Percentiles rank a stretch among this genome's conserved stretches.
Conservation (phyloP, 2,797 vertebrate species). For the Hephaestus fuliginosus region DNA sequence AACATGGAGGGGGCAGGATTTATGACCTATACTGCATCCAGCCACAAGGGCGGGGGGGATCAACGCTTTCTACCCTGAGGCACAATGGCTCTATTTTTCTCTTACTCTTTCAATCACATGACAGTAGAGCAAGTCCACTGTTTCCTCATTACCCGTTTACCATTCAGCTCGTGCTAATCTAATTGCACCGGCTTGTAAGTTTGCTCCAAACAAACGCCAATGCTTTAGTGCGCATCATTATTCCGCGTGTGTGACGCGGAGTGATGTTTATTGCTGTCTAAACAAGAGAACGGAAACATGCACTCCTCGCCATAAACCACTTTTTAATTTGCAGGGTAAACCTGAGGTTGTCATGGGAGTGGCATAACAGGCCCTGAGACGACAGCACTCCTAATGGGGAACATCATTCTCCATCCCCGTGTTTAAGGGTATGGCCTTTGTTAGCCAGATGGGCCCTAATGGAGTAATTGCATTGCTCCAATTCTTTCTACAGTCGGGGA, state of each 20-base stretch:
- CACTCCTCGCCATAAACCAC: not conserved
- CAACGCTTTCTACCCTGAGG: not conserved
- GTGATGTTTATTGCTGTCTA: not conserved
- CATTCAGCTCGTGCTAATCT: conserved; percentile 23
- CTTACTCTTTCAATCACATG: conserved; percentile 12
- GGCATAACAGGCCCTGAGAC: conserved; percentile 15
- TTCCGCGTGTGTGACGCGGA: not conserved
- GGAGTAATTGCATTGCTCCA: conserved; percentile 32
- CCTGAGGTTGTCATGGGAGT: conserved; percentile 48
- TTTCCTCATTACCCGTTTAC: conserved; percentile 42
- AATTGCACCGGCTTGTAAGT: conserved; percentile 13
- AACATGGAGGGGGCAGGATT: no score
- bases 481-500: conserved; percentile 8
- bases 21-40: no score
- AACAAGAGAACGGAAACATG: not conserved
- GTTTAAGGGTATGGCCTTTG: conserved; percentile 52
- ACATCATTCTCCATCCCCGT: conserved; percentile 33
- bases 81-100: not conserved
- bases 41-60: no score
- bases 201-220: not conserved
- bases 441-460: conserved; percentile 32
- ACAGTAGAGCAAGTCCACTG: not conserved
- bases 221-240: conserved; percentile 3
- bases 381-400: conserved; percentile 47
- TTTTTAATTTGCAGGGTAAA: conserved; percentile 34